Base-by-base conservation (phyloP, 92 coral and sea anemone species). In the Zoanthus gigantus region DNA sequence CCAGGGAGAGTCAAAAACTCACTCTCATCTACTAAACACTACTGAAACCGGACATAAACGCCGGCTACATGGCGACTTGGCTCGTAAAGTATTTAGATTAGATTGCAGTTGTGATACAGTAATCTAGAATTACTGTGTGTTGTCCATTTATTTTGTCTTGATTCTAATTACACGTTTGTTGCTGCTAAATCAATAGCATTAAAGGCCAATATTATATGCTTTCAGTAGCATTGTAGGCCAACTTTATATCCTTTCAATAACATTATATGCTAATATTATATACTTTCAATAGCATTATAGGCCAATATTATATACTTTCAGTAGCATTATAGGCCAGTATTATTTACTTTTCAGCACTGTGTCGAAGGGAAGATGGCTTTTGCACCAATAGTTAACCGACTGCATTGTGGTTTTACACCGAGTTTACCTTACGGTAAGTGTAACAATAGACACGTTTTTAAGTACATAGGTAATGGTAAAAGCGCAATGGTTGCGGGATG, bases 341-440 rank as follows among this genome's bases (percentile, higher is more conserved):
- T 58, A 18, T 17, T 0, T 67, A n/a, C 65, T 81, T 90, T 89
- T n/a, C 86, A 97, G 99, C 99, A 97, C 86, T 95, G 98, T 92
- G 92, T 97, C 13, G 91, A 91, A 74, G 96, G 99, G 0, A 92
- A 88, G 79, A 97, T 97, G 98, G 99, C 99, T 12, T 97, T 97
- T 76, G 98, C 99, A 11, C 99, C 99, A 18, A 93, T 97, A 66
- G 99, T 97, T 14, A 89, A 92, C 14, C 96, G 99, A 12, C 94
- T 97, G 15, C 98, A 97, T 28, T 97, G 99, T 90, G 99, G 99
- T 5, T 97, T 95, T 76, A 95, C 98, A 15, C 99, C 99, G 0
- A 86, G 92, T 4, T 80, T 97, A 3, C 99, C 99, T 5, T 97
- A 83, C 71, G 99, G 99, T 97, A 92, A 89, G 93, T 42, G 63